Evolutionary conservation across 2,888 invertebrate genomes (phyloP), one percentile per base, ranked within the genome.

Genomic region (Rotaria socialis): DNA sequence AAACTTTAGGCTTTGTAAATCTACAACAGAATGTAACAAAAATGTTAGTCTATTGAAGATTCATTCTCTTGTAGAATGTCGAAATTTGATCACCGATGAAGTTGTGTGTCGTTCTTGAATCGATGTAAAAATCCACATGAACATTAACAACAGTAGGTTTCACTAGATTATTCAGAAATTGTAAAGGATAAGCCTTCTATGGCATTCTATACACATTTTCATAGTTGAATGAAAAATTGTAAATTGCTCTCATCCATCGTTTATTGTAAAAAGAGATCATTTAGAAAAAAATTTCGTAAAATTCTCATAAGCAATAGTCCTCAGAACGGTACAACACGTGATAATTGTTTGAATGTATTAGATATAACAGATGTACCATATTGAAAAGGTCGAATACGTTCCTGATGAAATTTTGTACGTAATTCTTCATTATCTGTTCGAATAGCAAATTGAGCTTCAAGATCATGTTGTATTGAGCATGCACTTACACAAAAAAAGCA

Each of bases 361-460:
- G 41, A 22, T 43, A 47, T 47, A 24, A 47, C 80, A n/a, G 2
- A 0, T 11, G 41, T 43, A 16, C 80, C 80, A 47, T 80, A 47
- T 24, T 80, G 80, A 80, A 80, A 80, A 5, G 47, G 11, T 24
- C 80, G 47, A 47, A 24, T 24, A 47, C 80, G 47, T 80, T 80
- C 80, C 4, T 8, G 80, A 80, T 80, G 80, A 80, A 80, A 84
- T 47, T 86, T 52, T 11, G 19, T 6, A n/a, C 22, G 16, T 58
- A 84, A 52, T 75, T 41, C 43, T 22, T 41, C 1, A 55, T 84
- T 86, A 75, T 27, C 74, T 87, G 85, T 85, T 56, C 67, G 87
- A 87, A 99, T 92, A 55, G 95, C 95, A 0, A 98, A 93, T 91
- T 98, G 97, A 0, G 95, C 95, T 92, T 99, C 99, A 35, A 99